A percentile compares a stretch with the other conserved stretches of the same genome.
Evolutionary conservation across 2,797 vertebrate species (phyloP).

Genomic region (Tenualosa thibaudeaui): DNA sequence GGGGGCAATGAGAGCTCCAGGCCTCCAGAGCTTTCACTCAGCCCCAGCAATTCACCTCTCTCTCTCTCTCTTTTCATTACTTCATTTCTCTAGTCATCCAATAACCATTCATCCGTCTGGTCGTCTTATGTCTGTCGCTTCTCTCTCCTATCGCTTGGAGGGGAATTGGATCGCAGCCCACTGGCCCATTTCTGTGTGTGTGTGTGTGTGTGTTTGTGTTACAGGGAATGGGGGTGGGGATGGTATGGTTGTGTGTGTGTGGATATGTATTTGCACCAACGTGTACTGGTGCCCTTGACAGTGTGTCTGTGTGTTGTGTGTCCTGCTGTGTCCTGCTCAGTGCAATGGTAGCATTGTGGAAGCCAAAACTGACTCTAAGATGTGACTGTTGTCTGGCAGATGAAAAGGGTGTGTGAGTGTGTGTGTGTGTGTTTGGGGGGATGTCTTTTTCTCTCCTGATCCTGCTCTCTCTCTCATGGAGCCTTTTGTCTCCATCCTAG

Average conservation of each 20-base stretch:
- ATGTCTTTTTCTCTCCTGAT: neutral
- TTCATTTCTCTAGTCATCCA: neutral
- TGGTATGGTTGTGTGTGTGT: neutral
- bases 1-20: conserved; percentile 28
- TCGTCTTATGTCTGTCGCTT: neutral
- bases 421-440: too few relatives aligned
- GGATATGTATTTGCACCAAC: neutral
- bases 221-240: too few relatives aligned
- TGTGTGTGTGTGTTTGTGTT: neutral
- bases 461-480: neutral
- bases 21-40: conserved; percentile 24
- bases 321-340: neutral
- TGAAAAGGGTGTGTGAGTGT: neutral
- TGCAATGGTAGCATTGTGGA: neutral
- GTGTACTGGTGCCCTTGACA: neutral
- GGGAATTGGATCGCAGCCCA: conserved; percentile 6
- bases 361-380: neutral
- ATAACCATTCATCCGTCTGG: conserved; percentile 15
- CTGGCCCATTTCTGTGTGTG: neutral
- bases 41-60: conserved; percentile 10
- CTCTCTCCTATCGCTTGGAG: neutral
- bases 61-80: conserved; percentile 11
- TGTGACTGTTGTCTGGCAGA: conserved; percentile 15
- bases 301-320: neutral
- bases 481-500: neutral